Base-by-base conservation (phyloP, 2,113 vertebrate species). In the Actinemys pallida region DNA sequence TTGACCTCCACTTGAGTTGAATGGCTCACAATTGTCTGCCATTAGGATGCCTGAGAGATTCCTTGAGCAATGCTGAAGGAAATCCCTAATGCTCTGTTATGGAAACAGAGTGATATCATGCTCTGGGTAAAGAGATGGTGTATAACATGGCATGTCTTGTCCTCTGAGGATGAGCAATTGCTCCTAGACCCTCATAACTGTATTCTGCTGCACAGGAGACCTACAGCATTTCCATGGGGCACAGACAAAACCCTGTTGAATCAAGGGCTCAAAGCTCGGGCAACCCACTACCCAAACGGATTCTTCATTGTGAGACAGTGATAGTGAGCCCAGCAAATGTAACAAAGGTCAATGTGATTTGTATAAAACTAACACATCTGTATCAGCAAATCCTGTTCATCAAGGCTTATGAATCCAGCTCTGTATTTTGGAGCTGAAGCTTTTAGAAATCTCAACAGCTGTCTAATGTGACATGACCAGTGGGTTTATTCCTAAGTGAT, bases 201-300 rank as follows among this genome's bases (percentile, higher is more conserved):
- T 29, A 49, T 22, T 35, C 79, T 69, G 62, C 35, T 69, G 14
- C 29, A 10, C 2, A 10, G 53, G 52, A 39, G 12, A 2, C 0
- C 45, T 17, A 3, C 4, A 50, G 49, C 4, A 0, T 5, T n/a
- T 16, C 35, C 20, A 5, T 0, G 1, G 27, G 6, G 54, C 69
- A 14, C 31, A 65, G 31, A 13, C 4, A 2, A 86, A 79, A 50
- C 16, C 10, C 56, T 4, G 9, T 2, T 2, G 3, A 72, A 16
- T 2, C 0, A 1, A 45, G 52, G 0, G 0, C 20, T 2, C 1
- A 11, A 81, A 0, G 2, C 27, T 2, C 4, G 3, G 0, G 29
- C 8, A 29, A 87, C 2, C 25, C 20, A 1, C 0, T 1, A 17
- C 11, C 8, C 42, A n/a, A 19, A 45, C 0, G 4, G 54, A 45